A percentile compares a stretch with the other conserved stretches of the same genome.
These are phyloP conservation scores for Phoeniculus purpureus DNA, from an alignment of 2,797 vertebrate genomes.

Conservation along the genomic window DNA sequence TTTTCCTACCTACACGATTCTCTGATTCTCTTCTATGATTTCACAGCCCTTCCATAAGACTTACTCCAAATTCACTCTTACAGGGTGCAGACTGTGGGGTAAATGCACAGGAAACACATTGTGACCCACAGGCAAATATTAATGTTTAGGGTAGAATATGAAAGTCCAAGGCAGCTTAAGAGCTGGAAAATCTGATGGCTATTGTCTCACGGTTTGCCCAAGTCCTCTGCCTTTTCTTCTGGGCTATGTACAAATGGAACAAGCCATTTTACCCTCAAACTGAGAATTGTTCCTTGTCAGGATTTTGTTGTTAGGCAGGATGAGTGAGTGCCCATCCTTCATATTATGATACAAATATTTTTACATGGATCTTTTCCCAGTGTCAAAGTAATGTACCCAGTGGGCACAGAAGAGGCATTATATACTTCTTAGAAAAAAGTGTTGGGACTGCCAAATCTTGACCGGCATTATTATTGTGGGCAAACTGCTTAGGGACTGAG, in stretches of 20 bases:
- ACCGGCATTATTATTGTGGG: conserved; percentile 39
- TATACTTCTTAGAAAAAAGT: conserved; percentile 46
- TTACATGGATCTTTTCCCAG: conserved; percentile 35
- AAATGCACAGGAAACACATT: neutral
- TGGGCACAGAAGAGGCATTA: conserved; percentile 5
- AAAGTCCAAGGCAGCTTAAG: neutral
- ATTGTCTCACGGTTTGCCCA: neutral
- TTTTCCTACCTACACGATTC: neutral
- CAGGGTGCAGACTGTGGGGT: neutral
- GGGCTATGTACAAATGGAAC: neutral
- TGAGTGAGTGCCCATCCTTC: neutral
- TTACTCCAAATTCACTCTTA: neutral
- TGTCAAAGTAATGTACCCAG: conserved; percentile 28
- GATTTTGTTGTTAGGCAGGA: neutral
- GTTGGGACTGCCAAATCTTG: conserved; percentile 55
- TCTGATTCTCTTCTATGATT: neutral
- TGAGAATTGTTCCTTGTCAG: neutral
- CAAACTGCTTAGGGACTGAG: conserved; percentile 24
- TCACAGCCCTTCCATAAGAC: neutral
- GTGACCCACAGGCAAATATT: neutral
- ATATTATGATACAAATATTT: neutral
- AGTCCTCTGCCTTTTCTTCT: neutral
- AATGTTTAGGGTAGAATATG: neutral
- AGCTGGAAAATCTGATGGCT: neutral
- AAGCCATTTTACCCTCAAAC: neutral